Conservation (phyloP, 2,888 invertebrate genomes). For the Neoaliturus tenellus region DNA sequence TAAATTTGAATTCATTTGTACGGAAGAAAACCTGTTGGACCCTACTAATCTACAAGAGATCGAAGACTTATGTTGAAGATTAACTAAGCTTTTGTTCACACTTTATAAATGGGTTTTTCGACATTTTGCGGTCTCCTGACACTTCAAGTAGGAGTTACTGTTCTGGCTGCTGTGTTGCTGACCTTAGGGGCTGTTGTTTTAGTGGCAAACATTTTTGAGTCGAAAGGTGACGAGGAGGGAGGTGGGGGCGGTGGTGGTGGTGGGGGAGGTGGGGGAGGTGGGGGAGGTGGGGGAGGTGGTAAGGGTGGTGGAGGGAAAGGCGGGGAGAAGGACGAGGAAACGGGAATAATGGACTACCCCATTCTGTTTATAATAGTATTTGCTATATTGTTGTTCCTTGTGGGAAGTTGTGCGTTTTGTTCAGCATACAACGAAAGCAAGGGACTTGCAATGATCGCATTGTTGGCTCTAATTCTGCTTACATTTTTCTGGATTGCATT, state of each 20-base stretch:
- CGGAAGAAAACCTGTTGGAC: too few species aligned
- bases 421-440: conserved; percentile 19
- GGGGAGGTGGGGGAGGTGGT: background rate
- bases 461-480: background rate
- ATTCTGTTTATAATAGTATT: background rate
- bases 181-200: background rate
- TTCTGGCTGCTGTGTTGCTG: conserved; percentile 26
- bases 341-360: background rate
- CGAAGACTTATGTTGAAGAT: too few species aligned
- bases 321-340: background rate
- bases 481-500: background rate
- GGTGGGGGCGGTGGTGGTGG: background rate
- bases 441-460: background rate
- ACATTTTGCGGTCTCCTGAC: conserved; percentile 33
- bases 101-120: background rate
- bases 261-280: background rate
- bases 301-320: background rate
- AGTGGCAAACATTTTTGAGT: conserved; percentile 2
- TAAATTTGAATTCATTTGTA: too few species aligned
- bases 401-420: background rate
- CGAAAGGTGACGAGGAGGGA: background rate
- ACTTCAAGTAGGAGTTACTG: conserved; percentile 15
- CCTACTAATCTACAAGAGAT: too few species aligned
- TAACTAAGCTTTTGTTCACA: too few species aligned
- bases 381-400: background rate